These are phyloP conservation scores for Homarus gammarus DNA, from an alignment of 2,888 invertebrate genomes.

Conservation along the genomic window DNA sequence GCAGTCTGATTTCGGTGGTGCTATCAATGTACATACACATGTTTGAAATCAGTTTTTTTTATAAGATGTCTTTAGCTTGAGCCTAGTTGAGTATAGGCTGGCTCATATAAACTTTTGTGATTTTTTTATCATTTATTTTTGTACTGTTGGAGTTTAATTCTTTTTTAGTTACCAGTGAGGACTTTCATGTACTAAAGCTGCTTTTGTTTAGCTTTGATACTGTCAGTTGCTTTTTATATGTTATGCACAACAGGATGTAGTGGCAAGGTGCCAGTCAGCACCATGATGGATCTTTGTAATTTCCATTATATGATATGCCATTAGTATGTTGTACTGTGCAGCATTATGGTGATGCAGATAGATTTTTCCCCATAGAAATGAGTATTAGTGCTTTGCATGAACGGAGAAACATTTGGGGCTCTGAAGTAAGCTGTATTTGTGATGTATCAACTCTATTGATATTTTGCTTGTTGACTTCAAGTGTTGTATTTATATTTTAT, in stretches of 20 bases:
- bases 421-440: slow-evolving; percentile 28
- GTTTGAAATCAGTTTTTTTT: slow-evolving; percentile 64
- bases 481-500: not conserved
- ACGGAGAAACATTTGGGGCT: slow-evolving; percentile 9
- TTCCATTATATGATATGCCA: slow-evolving; percentile 7
- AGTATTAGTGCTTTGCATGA: slow-evolving; percentile 44
- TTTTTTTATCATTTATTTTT: slow-evolving; percentile 71
- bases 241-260: slow-evolving; percentile 41
- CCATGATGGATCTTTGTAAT: slow-evolving; percentile 21
- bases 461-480: not conserved
- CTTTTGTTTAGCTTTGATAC: slow-evolving; percentile 62
- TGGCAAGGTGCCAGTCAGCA: slow-evolving; percentile 39
- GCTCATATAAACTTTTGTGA: slow-evolving; percentile 54
- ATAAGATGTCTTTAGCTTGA: slow-evolving; percentile 42
- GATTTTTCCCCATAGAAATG: slow-evolving; percentile 17
- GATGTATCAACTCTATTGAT: slow-evolving; percentile 28
- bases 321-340: slow-evolving; percentile 21
- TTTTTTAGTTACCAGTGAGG: slow-evolving; percentile 68
- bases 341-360: slow-evolving; percentile 18
- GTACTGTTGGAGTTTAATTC: slow-evolving; percentile 59
- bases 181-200: slow-evolving; percentile 64
- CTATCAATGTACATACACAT: slow-evolving; percentile 68
- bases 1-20: slow-evolving; percentile 73
- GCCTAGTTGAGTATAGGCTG: slow-evolving; percentile 46
- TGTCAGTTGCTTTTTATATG: slow-evolving; percentile 48